A percentile compares a stretch with the other conserved stretches of the same genome.
Conservation (phyloP, 2,113 vertebrate genomes). For the Cygnus atratus region DNA sequence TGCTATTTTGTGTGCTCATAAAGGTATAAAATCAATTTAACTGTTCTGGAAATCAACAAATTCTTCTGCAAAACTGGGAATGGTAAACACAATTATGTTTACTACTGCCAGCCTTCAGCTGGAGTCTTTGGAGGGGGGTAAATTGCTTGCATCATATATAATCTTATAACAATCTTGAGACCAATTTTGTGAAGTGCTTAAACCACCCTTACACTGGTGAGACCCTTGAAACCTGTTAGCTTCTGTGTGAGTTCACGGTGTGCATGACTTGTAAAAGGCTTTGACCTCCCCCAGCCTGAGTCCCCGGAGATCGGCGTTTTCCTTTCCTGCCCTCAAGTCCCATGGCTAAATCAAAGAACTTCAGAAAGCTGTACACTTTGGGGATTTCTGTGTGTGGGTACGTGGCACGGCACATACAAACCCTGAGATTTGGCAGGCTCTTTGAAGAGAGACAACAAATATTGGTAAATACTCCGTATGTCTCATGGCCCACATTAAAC, state of each 20-base stretch:
- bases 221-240: neutral
- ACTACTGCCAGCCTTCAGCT: neutral
- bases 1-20: slow-evolving; percentile 60
- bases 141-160: neutral
- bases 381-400: neutral
- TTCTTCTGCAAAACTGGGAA: slow-evolving; percentile 13
- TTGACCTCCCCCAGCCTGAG: neutral
- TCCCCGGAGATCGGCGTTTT: neutral
- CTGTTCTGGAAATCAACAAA: slow-evolving; percentile 38
- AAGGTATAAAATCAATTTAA: slow-evolving; percentile 71
- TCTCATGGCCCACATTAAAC: accelerated
- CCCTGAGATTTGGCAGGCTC: accelerated
- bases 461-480: accelerated
- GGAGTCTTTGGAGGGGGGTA: neutral
- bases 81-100: slow-evolving; percentile 22
- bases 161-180: neutral
- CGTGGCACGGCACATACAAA: too few species aligned
- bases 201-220: neutral
- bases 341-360: neutral
- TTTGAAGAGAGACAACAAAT: neutral
- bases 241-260: neutral
- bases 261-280: neutral
- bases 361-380: neutral
- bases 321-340: neutral
- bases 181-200: neutral